A percentile compares a stretch with the other conserved stretches of the same genome.
Conservation (phyloP, 37 sponge, comb jelly and placozoan species). For the Halichondria panicea region DNA sequence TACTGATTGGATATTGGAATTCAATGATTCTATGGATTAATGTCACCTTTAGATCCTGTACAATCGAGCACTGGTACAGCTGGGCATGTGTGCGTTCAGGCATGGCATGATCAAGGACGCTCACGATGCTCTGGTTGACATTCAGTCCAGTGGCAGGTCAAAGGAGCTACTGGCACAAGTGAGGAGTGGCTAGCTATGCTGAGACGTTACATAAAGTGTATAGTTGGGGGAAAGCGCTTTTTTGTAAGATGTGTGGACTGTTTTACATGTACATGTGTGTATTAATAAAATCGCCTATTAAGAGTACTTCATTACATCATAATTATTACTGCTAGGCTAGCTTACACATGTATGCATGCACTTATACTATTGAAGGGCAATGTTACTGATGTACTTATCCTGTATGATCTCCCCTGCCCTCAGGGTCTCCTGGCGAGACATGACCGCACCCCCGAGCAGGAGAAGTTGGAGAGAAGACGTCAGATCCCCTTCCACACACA, state of each 20-base stretch:
- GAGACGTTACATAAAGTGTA: not conserved
- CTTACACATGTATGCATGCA: too few relatives aligned
- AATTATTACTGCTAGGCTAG: too few relatives aligned
- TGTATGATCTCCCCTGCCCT: too few relatives aligned
- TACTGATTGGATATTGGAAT: too few relatives aligned
- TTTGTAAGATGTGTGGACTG: not conserved
- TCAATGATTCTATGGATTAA: not conserved
- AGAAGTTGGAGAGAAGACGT: conserved; percentile 85
- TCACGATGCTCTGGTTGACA: conserved; percentile 90
- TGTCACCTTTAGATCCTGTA: conserved; percentile 79
- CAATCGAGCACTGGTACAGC: conserved; percentile 93
- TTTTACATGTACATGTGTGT: not conserved
- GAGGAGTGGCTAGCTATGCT: too few relatives aligned
- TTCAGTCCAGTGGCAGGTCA: conserved; percentile 88
- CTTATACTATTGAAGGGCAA: too few relatives aligned
- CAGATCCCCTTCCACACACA: conserved; percentile 99
- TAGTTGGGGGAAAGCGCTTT: not conserved
- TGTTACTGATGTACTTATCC: too few relatives aligned
- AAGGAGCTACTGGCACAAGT: conserved; percentile 98
- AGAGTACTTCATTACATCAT: too few relatives aligned
- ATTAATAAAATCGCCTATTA: too few relatives aligned
- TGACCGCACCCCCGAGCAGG: conserved; percentile 89
- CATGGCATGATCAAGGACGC: conserved; percentile 96
- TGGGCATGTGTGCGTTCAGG: conserved; percentile 99
- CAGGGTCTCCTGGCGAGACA: conserved; percentile 74